Conservation (phyloP, 2,888 invertebrate species). For the Ormyrus nitidulus region DNA sequence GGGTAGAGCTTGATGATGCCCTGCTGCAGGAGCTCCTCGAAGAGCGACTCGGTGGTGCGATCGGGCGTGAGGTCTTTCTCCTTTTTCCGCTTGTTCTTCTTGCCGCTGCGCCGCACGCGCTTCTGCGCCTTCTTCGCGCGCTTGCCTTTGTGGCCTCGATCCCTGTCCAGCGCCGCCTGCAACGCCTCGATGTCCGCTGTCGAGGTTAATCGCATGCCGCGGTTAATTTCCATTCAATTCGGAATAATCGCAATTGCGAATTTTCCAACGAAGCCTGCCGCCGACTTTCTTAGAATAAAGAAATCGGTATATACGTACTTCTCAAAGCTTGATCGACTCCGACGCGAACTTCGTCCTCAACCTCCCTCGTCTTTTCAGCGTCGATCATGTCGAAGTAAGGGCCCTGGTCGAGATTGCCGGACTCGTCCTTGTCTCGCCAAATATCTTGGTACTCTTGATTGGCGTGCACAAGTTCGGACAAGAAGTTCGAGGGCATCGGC, state of each 20-base stretch:
- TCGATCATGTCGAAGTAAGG: constrained; percentile 90
- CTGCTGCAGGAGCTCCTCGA: constrained; percentile 93
- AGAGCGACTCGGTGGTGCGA: constrained; percentile 91
- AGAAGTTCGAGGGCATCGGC: constrained; percentile 83
- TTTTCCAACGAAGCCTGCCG: no score
- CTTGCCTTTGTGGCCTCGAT: constrained; percentile 84
- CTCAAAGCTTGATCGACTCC: constrained; percentile 88
- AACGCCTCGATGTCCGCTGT: constrained; percentile 78
- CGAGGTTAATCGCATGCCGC: background rate
- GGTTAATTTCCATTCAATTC: background rate
- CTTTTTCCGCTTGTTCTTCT: constrained; percentile 94
- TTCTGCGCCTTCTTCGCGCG: constrained; percentile 88
- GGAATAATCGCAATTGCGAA: no score
- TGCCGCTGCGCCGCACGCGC: constrained; percentile 86
- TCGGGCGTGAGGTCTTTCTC: constrained; percentile 96
- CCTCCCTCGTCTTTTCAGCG: constrained; percentile 87
- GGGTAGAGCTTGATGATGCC: constrained; percentile 92
- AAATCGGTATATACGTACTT: constrained; percentile 65
- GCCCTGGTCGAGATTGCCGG: constrained; percentile 83
- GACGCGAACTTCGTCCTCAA: constrained; percentile 89
- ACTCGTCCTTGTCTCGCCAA: constrained; percentile 90
- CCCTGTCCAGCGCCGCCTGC: constrained; percentile 84
- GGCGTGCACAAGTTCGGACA: constrained; percentile 83
- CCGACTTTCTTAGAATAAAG: background rate
- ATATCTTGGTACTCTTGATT: constrained; percentile 89